These are phyloP conservation scores for Noturus placidus DNA, from an alignment of 2,113 vertebrate species.

Conservation along the genomic window DNA sequence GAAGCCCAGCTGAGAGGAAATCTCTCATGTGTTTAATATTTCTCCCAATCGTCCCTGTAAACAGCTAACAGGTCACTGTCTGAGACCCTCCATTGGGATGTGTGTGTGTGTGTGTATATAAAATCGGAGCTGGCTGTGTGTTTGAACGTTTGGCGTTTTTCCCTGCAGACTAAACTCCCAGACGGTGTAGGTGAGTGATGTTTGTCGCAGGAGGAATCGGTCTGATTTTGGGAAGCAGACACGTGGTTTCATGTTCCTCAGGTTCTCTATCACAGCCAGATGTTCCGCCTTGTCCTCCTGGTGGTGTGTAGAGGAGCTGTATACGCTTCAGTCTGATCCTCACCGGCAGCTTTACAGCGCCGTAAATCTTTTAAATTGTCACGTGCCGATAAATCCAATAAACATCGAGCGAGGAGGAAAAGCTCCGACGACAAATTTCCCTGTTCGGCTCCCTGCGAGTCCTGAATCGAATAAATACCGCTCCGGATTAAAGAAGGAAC, in stretches of 20 bases:
- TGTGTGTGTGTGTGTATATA: background rate
- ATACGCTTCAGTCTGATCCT: background rate
- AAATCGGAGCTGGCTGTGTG: background rate
- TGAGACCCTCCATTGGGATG: background rate
- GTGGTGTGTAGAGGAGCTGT: background rate
- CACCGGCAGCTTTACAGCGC: background rate
- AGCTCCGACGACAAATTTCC: background rate
- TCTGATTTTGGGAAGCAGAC: slow-evolving; percentile 18
- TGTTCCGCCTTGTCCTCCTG: background rate
- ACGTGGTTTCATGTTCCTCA: slow-evolving; percentile 16
- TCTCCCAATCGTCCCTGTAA: background rate
- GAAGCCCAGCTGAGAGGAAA: background rate
- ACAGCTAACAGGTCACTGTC: background rate
- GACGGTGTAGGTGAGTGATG: slow-evolving; percentile 20
- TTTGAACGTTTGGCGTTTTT: background rate
- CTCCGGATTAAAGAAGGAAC: background rate
- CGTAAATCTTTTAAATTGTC: slow-evolving; percentile 32
- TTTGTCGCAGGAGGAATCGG: slow-evolving; percentile 5
- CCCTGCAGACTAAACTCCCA: slow-evolving; percentile 4
- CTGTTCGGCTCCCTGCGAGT: background rate
- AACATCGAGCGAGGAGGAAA: slow-evolving; percentile 9
- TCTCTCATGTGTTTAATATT: background rate
- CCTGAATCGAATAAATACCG: slow-evolving; percentile 12
- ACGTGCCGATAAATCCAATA: slow-evolving; percentile 33
- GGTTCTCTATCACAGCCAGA: slow-evolving; percentile 26